phyloP scores from a whole-genome alignment of 2,888 invertebrate species.

The Mechanitis mazaeus region DNA sequence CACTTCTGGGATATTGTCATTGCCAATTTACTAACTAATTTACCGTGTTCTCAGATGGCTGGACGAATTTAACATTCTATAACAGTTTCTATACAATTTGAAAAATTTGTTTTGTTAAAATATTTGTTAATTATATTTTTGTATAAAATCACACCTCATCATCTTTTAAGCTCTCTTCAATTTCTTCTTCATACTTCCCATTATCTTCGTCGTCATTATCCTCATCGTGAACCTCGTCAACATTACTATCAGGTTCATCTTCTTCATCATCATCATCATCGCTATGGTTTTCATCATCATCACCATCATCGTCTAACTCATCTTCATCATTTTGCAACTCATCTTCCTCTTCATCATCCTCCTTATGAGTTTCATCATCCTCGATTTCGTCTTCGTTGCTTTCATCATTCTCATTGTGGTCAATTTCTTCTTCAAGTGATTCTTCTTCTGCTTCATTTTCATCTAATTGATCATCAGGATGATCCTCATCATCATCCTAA shows the following conservation, averaged over 20 bases:
- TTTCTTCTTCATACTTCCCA: not conserved
- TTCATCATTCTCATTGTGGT: constrained; percentile 33
- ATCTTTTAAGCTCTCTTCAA: not conserved
- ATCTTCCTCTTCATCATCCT: constrained; percentile 33
- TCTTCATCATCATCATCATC: constrained; percentile 32
- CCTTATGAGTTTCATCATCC: constrained; percentile 32
- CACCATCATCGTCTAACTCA: constrained; percentile 35
- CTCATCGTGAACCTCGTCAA: constrained; percentile 28
- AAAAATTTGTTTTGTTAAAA: constrained; percentile 1
- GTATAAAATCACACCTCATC: constrained; percentile 13
- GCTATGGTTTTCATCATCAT: constrained; percentile 34
- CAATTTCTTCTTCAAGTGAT: constrained; percentile 34
- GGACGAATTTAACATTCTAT: too few relatives aligned
- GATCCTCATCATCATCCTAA: constrained; percentile 34
- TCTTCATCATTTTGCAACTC: constrained; percentile 34
- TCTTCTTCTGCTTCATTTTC: constrained; percentile 37
- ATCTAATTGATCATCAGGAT: constrained; percentile 35
- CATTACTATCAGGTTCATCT: constrained; percentile 38
- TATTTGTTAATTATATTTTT: not conserved
- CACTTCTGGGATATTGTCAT: too few relatives aligned
- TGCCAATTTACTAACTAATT: too few relatives aligned
- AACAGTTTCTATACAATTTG: not conserved
- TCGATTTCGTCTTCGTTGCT: constrained; percentile 38
- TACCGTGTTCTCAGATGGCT: too few relatives aligned
- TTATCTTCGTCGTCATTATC: constrained; percentile 40